Evolutionary conservation across 2,888 invertebrate genomes (phyloP).

Genomic region (Synanthedon tipuliformis): DNA sequence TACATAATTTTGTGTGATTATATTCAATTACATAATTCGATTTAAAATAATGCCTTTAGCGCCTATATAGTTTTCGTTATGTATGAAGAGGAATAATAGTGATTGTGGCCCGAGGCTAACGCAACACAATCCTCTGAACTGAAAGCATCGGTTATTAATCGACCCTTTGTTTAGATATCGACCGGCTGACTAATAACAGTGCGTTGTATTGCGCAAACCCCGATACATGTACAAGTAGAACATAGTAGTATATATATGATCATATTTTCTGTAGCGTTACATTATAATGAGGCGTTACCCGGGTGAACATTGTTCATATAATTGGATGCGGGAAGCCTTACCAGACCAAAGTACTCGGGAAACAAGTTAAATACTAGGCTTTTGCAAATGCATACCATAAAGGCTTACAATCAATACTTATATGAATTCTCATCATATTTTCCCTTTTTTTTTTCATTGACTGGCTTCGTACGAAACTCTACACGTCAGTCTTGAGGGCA

Average conservation of each 20-base stretch:
- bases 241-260: not conserved
- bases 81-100: not conserved
- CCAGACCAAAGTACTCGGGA: not conserved
- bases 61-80: not conserved
- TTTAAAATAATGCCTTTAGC: too few relatives aligned
- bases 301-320: conserved; percentile 14
- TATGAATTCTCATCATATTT: too few relatives aligned
- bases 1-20: too few relatives aligned
- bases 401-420: too few relatives aligned
- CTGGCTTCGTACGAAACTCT: too few relatives aligned
- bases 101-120: not conserved
- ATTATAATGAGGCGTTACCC: not conserved
- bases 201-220: conserved; percentile 16
- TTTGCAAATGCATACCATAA: not conserved
- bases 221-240: not conserved
- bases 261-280: not conserved
- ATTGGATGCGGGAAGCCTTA: conserved; percentile 31
- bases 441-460: too few relatives aligned
- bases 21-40: too few relatives aligned
- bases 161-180: conserved; percentile 11
- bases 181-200: conserved; percentile 15
- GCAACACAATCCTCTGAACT: not conserved
- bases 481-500: too few relatives aligned
- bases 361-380: not conserved
- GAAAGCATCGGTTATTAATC: conserved; percentile 9